Percentiles rank a stretch among this genome's conserved stretches.
Conservation (phyloP, 2,888 invertebrate species). For the Diarsia dahlii region DNA sequence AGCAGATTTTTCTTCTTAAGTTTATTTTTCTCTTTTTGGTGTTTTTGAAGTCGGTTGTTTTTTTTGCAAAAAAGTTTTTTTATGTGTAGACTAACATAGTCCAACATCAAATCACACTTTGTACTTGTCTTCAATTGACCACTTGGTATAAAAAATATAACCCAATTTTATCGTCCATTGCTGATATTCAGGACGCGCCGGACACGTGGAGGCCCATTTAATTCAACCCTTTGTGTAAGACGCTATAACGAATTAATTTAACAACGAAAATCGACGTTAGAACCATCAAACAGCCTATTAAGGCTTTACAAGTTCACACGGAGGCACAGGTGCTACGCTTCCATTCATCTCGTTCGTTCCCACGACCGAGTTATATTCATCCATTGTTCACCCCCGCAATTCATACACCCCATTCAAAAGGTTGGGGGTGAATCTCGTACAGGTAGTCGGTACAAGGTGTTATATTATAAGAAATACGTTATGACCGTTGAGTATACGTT, state of each 20-base stretch:
- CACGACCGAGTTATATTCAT: slow-evolving; percentile 81
- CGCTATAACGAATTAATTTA: slow-evolving; percentile 35
- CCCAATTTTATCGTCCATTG: neutral
- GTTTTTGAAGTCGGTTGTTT: too few species aligned
- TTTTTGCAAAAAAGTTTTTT: too few species aligned
- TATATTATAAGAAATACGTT: slow-evolving; percentile 79
- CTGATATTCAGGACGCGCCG: neutral
- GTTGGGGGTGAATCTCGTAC: slow-evolving; percentile 84
- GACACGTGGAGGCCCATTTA: slow-evolving; percentile 5
- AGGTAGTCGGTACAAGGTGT: slow-evolving; percentile 80
- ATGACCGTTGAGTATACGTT: slow-evolving; percentile 76
- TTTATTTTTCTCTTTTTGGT: too few species aligned
- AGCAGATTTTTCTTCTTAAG: too few species aligned
- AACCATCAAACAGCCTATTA: slow-evolving; percentile 52
- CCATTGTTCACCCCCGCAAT: slow-evolving; percentile 82
- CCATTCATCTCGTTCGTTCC: slow-evolving; percentile 79
- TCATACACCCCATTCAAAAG: slow-evolving; percentile 78
- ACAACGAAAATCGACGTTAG: slow-evolving; percentile 33
- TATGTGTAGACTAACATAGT: too few species aligned
- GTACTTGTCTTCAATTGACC: neutral
- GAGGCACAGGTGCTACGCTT: slow-evolving; percentile 83
- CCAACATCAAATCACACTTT: too few species aligned
- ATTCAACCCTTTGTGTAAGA: slow-evolving; percentile 27
- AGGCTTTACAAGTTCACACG: slow-evolving; percentile 63
- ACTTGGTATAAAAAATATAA: neutral